Base-by-base conservation (phyloP, 2,888 invertebrate genomes). In the Diadegma fenestrale region DNA sequence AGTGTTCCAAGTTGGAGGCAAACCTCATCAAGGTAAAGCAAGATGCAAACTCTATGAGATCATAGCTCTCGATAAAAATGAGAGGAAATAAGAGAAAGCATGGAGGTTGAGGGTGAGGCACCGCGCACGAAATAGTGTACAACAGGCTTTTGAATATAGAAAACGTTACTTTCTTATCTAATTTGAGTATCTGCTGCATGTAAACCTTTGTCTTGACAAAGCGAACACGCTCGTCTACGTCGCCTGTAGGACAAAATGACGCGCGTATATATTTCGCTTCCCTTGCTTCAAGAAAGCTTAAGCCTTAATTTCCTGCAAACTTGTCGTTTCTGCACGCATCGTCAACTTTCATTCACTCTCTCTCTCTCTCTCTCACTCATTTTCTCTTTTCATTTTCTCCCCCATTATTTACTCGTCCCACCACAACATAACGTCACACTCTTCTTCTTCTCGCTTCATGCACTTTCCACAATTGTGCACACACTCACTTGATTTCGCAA, bases 301-400 rank as follows among this genome's bases (percentile, higher is more conserved):
- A 78, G 80, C 80, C 73, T 77, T 78, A 86, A 86, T 86, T 80
- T 80, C 80, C 82, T 73, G 77, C 77, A 76, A 83, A 86, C 77
- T 86, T 80, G 85, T 80, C 80, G 80, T 83, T 82, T 86, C 80
- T 80, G 69, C 68, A 78, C 80, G 83, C 82, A 83, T 43, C 77
- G 80, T 73, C 77, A 69, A 80, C 54, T 73, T 85, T 82, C 43
- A 30, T 30, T 43, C 71, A 80, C 14, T 69, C 77, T 77, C 85
- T 80, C 81, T 73, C 85, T 80, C 81, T 73, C 75, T 4, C 76
- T 82, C 58, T 61, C 71, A 17, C 82, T 75, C 63, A 77, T 68
- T 73, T 61, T 45, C 22, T 84, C 80, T 45, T 80, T 58, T 61
- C 76, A 26, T 26, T 33, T 71, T 79, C 84, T 41, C 48, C 48